Base-by-base conservation (phyloP, 30 jellyfish, hydroid and myxozoan species). In the Pelagia noctiluca region DNA sequence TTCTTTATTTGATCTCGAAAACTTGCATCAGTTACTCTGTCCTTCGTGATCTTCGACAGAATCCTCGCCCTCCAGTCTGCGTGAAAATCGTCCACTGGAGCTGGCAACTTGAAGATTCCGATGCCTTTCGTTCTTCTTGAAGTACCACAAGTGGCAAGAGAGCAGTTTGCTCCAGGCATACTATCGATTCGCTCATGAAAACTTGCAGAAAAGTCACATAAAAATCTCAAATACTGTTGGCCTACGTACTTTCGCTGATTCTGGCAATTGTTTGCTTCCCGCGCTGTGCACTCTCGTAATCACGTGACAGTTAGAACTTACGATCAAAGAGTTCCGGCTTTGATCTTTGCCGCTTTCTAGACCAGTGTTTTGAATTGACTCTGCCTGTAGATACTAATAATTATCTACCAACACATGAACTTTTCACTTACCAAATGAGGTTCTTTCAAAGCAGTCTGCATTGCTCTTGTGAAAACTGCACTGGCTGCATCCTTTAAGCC, bases 391-490 rank as follows among this genome's bases (percentile, higher is more conserved):
- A n/a, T n/a, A n/a, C n/a, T n/a, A n/a, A n/a, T n/a, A n/a, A n/a
- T n/a, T n/a, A n/a, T 5, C 57, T 42, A 42, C 57, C 16, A 5
- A 42, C 57, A 16, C 8, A 42, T 42, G 57, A 52, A 52, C 26
- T 10, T 25, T 52, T 4, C 21, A 30, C 98, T 0, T 54, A 93
- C 98, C 91, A 87, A 32, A 88, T 93, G 97, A 0, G 97, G 89
- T 52, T 93, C 96, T 50, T 93, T 86, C 74, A 93, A 71, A 21
- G 90, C 89, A n/a, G 87, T 54, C 65, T 93, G 98, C 93, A 93
- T 76, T 61, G 96, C 98, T 78, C 97, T 76, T 29, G 98, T 87
- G 38, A 93, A 93, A 25, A 93, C 98, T 0, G 98, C 93, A 88
- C 89, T 86, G 16, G 97, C 97, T 21, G 98, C 98, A 83, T 93